A percentile compares a stretch with the other conserved stretches of the same genome.
These are phyloP conservation scores for Chanos chanos DNA, from an alignment of 2,797 vertebrate genomes.

Conservation along the genomic window DNA sequence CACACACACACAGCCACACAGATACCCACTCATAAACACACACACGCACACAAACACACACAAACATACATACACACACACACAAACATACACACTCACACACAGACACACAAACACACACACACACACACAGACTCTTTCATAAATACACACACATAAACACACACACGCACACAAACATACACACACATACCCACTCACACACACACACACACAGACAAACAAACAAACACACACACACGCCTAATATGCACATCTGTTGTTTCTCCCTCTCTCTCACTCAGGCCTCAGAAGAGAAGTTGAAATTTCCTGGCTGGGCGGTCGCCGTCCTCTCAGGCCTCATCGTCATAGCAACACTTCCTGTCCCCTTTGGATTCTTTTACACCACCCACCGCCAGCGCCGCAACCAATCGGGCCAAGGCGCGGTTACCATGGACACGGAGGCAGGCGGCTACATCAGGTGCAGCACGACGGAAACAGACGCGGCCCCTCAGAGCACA, in stretches of 20 bases:
- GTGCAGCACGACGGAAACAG: constrained; percentile 55
- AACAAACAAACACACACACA: neutral
- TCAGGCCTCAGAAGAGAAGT: constrained; percentile 67
- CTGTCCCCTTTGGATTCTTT: constrained; percentile 67
- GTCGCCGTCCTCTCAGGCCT: constrained; percentile 60
- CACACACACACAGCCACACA: too few relatives aligned
- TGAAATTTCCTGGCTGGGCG: constrained; percentile 73
- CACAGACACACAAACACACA: too few relatives aligned
- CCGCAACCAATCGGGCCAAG: neutral
- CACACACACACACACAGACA: too few relatives aligned
- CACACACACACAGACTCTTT: too few relatives aligned
- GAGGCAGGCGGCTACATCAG: constrained; percentile 49
- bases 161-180: too few relatives aligned
- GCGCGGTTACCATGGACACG: neutral
- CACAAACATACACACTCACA: too few relatives aligned
- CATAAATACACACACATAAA: too few relatives aligned
- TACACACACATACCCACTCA: too few relatives aligned
- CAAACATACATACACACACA: too few relatives aligned
- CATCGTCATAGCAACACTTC: constrained; percentile 69
- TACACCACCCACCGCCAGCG: constrained; percentile 48
- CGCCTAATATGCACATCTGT: neutral
- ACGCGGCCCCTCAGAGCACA: constrained; percentile 47
- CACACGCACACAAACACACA: too few relatives aligned
- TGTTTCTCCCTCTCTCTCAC: neutral
- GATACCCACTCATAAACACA: too few relatives aligned